A percentile compares a stretch with the other conserved stretches of the same genome.
Conservation (phyloP, 2,888 invertebrate genomes). For the Xanthostigma xanthostigma region DNA sequence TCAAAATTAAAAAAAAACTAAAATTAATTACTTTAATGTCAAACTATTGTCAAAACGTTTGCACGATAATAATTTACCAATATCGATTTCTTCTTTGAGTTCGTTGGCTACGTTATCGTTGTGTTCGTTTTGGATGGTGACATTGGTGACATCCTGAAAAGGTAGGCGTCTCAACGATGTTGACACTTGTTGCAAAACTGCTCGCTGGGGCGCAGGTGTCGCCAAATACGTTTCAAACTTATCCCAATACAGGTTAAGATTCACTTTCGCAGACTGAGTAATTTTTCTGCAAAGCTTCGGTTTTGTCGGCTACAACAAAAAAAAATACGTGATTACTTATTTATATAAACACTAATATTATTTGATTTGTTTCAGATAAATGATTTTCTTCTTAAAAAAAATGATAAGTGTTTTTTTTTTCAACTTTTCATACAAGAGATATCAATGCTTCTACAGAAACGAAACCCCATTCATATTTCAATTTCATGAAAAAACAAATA, state of each 20-base stretch:
- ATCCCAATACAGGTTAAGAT: slow-evolving; percentile 49
- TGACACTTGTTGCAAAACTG: slow-evolving; percentile 32
- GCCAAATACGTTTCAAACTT: slow-evolving; percentile 42
- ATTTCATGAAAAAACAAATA: no score
- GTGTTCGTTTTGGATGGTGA: slow-evolving; percentile 27
- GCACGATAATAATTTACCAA: slow-evolving; percentile 26
- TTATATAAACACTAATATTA: slow-evolving; percentile 1
- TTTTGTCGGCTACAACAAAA: slow-evolving; percentile 36
- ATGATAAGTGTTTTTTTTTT: no score
- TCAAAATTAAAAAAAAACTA: no score
- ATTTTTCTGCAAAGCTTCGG: slow-evolving; percentile 41
- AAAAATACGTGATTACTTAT: slow-evolving; percentile 12
- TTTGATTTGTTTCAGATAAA: not conserved
- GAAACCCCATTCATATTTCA: no score
- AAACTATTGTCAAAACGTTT: no score
- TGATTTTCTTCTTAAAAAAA: no score
- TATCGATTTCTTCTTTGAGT: slow-evolving; percentile 29
- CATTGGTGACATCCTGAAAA: slow-evolving; percentile 20
- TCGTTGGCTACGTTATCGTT: slow-evolving; percentile 43
- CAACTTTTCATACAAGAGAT: no score
- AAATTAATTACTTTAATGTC: no score
- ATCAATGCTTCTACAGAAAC: no score
- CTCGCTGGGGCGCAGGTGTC: slow-evolving; percentile 28
- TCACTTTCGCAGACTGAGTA: slow-evolving; percentile 40
- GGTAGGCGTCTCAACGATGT: slow-evolving; percentile 31